These are phyloP conservation scores for Morone chrysops DNA, from an alignment of 2,113 vertebrate species.

Conservation along the genomic window DNA sequence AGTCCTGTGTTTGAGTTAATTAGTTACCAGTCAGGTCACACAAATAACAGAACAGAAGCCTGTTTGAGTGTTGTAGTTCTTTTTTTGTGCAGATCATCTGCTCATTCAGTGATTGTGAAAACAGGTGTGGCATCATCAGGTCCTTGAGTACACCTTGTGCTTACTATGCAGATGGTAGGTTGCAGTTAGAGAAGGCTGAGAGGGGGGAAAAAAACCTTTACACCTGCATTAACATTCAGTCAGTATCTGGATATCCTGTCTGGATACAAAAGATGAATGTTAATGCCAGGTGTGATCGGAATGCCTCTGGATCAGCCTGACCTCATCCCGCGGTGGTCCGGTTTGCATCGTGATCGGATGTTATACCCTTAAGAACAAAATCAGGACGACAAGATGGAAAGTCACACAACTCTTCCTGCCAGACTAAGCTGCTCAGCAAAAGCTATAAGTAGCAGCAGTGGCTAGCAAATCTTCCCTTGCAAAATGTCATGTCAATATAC, in stretches of 20 bases:
- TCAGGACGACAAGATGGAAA: too few relatives aligned
- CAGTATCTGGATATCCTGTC: background rate
- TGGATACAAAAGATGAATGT: background rate
- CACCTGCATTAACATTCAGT: too few relatives aligned
- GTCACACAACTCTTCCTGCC: too few relatives aligned
- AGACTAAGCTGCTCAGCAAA: background rate
- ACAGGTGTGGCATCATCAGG: constrained; percentile 19
- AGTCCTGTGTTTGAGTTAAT: background rate
- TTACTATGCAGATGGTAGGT: background rate
- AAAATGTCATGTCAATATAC: too few relatives aligned
- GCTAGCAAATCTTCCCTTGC: background rate
- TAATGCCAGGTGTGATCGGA: background rate
- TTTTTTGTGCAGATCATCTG: background rate
- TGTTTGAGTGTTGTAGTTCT: background rate
- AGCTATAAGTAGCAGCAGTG: background rate
- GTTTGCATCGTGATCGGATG: background rate
- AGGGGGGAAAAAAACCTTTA: background rate
- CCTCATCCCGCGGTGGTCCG: background rate
- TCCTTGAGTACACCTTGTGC: background rate
- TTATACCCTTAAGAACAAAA: background rate
- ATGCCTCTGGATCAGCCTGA: background rate
- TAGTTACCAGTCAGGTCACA: background rate
- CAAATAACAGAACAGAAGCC: background rate
- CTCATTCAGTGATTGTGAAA: background rate
- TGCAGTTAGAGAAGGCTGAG: background rate